Conservation (phyloP, 2,113 vertebrate genomes). For the Pelusios castaneus region DNA sequence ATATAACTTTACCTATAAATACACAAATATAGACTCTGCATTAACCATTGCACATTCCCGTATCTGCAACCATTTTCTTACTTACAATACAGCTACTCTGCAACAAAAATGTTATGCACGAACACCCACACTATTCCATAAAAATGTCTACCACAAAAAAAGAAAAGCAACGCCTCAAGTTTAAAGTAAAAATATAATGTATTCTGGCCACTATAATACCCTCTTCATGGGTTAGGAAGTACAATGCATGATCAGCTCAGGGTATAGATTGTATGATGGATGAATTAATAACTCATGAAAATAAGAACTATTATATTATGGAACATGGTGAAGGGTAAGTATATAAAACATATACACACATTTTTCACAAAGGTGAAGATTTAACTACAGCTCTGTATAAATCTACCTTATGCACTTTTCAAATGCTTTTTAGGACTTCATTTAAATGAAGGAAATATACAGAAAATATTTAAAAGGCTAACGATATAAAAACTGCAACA, state of each 20-base stretch:
- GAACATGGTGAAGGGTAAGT: background rate
- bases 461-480: background rate
- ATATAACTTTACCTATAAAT: slow-evolving; percentile 14
- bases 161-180: background rate
- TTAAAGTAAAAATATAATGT: background rate
- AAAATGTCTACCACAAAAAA: background rate
- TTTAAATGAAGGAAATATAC: slow-evolving; percentile 5
- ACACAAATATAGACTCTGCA: background rate
- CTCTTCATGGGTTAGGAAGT: background rate
- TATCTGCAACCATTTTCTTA: accelerated
- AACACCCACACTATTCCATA: background rate
- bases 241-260: background rate
- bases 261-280: background rate
- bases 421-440: slow-evolving; percentile 16
- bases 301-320: background rate
- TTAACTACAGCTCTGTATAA: background rate
- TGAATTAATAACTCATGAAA: background rate
- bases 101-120: accelerated
- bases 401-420: background rate
- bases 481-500: background rate
- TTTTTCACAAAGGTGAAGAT: background rate
- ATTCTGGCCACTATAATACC: background rate
- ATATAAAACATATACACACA: background rate
- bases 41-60: background rate
- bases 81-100: background rate